A percentile compares a stretch with the other conserved stretches of the same genome.
These are phyloP conservation scores for Galerucella calmariensis DNA, from an alignment of 2,888 invertebrate genomes.

Conservation along the genomic window DNA sequence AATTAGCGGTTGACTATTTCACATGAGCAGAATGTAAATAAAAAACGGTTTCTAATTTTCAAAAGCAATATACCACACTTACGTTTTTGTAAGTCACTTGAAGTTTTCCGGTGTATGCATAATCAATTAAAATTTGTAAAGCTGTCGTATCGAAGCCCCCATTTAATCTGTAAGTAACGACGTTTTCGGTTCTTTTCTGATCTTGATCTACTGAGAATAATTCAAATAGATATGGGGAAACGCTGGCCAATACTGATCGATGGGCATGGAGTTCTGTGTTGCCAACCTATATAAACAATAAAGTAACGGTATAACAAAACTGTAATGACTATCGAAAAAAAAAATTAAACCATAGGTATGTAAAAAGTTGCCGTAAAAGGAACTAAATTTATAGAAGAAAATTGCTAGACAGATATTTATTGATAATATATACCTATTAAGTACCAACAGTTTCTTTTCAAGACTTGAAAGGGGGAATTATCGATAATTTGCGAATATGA, in stretches of 20 bases:
- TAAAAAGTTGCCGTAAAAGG: not conserved
- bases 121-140: conserved; percentile 81
- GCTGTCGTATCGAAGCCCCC: conserved; percentile 75
- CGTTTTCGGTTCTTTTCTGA: conserved; percentile 64
- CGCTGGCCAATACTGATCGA: conserved; percentile 82
- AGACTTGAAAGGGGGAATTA: too few relatives aligned
- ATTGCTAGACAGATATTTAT: not conserved
- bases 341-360: not conserved
- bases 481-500: too few relatives aligned
- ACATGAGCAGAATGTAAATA: too few relatives aligned
- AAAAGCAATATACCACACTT: conserved; percentile 18
- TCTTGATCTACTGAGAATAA: conserved; percentile 73
- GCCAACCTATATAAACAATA: conserved; percentile 68
- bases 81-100: conserved; percentile 67
- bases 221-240: conserved; percentile 81
- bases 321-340: conserved; percentile 23
- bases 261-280: conserved; percentile 81
- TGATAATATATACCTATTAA: too few relatives aligned
- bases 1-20: too few relatives aligned
- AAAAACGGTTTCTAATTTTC: too few relatives aligned
- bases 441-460: too few relatives aligned
- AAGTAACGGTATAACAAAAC: conserved; percentile 43
- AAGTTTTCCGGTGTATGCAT: conserved; percentile 82
- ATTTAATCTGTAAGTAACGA: conserved; percentile 72
- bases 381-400: not conserved